phyloP scores from a whole-genome alignment of 2,888 invertebrate genomes.

The Phortica okadai region DNA sequence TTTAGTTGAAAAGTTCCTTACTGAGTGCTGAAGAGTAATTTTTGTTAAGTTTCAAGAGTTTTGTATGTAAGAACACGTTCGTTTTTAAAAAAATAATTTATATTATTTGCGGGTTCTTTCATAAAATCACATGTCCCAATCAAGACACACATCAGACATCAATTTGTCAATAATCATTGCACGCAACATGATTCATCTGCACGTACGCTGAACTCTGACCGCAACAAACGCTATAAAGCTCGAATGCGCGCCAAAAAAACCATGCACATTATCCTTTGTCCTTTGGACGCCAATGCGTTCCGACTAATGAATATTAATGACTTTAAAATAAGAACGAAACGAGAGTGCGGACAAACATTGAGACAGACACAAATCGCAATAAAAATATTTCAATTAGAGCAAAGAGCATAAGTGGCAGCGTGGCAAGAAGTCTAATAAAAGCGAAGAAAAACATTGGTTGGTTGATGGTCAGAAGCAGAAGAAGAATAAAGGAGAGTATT shows the following conservation, averaged over 20 bases:
- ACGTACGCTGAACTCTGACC: background rate
- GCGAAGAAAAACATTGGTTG: background rate
- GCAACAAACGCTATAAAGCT: background rate
- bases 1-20: too few species aligned
- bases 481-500: background rate
- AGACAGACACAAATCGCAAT: conserved; percentile 47
- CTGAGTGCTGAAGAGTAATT: too few species aligned
- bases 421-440: conserved; percentile 1
- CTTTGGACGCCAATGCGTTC: background rate
- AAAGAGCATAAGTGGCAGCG: conserved; percentile 5
- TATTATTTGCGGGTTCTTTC: background rate
- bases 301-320: conserved; percentile 65
- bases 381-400: conserved; percentile 65
- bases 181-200: background rate
- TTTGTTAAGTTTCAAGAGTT: too few species aligned
- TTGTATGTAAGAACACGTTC: too few species aligned
- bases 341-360: background rate
- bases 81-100: background rate
- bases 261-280: conserved; percentile 15
- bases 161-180: conserved; percentile 1
- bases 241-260: background rate
- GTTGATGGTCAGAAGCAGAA: background rate
- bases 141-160: background rate
- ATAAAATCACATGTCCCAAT: background rate
- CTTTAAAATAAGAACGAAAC: conserved; percentile 13